A percentile compares a stretch with the other conserved stretches of the same genome.
Conservation (phyloP, 37 sponge, comb jelly and placozoan genomes). For the Chondrosia reniformis region DNA sequence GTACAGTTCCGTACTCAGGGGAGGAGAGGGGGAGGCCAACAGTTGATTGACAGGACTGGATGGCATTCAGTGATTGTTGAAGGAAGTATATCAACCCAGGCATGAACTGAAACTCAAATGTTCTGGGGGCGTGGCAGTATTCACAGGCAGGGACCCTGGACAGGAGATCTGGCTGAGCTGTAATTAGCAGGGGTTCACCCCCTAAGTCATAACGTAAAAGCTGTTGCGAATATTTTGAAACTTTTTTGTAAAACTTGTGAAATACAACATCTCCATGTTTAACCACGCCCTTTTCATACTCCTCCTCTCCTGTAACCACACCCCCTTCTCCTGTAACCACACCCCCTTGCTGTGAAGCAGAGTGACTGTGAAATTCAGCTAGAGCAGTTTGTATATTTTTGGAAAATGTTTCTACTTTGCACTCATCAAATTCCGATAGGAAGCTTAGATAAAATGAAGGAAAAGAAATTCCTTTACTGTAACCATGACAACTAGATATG, state of each 20-base stretch:
- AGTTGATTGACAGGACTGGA: background rate
- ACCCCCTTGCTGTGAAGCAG: too few relatives aligned
- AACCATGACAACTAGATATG: too few relatives aligned
- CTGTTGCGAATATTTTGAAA: slow-evolving; percentile 52
- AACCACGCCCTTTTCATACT: slow-evolving; percentile 62
- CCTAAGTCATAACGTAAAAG: slow-evolving; percentile 20
- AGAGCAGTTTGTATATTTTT: too few relatives aligned
- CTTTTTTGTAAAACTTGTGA: slow-evolving; percentile 60
- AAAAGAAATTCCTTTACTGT: too few relatives aligned
- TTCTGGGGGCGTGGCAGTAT: slow-evolving; percentile 46
- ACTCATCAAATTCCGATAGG: too few relatives aligned
- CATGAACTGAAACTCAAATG: slow-evolving; percentile 81
- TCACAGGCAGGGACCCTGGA: slow-evolving; percentile 11
- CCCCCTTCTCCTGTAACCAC: background rate
- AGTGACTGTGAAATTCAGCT: too few relatives aligned
- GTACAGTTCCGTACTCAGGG: slow-evolving; percentile 75
- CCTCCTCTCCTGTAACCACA: slow-evolving; percentile 20
- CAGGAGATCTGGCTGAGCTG: background rate
- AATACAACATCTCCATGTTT: slow-evolving; percentile 68
- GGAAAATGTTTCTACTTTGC: too few relatives aligned
- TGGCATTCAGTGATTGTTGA: background rate
- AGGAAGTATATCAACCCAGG: slow-evolving; percentile 64
- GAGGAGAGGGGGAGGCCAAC: background rate
- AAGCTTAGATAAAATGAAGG: too few relatives aligned
- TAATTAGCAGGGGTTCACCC: slow-evolving; percentile 36